Evolutionary conservation across 2,797 vertebrate genomes (phyloP), one percentile per base, ranked within the genome.

Genomic region (Oreochromis mossambicus): DNA sequence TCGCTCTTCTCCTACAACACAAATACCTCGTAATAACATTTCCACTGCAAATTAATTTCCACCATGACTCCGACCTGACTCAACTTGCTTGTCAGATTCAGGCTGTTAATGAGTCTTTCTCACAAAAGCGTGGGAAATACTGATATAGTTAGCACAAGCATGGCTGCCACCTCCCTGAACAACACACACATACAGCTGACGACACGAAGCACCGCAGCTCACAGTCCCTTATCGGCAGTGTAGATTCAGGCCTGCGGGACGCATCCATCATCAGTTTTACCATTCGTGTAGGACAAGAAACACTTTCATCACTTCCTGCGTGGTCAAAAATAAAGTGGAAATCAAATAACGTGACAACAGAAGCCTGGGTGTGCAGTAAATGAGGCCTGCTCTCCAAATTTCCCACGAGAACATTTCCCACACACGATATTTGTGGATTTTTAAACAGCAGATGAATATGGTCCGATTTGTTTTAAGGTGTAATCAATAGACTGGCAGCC

Each of bases 11-110:
- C n/a, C 54, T 38, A 9, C 1, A 61, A 9, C 38, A 29, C 68
- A n/a, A 7, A 43, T 14, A 61, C 17, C 21, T 36, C 41, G 6
- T 54, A 24, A 54, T 43, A 61, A 73, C 78, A 6, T 24, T 91
- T 89, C 79, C 88, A 79, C 77, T 82, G 91, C 58, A 92, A 93
- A 94, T 93, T 90, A 89, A 93, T 92, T 92, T 92, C 83, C 83
- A 84, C 75, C 88, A 61, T 36, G 56, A 81, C 82, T 91, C 46
- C 78, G 19, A 89, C 92, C 87, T 90, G 92, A 93, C 91, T 92
- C 78, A 79, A 84, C 93, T 91, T 87, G 90, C 89, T 93, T 88
- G 91, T 89, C 90, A 86, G 86, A 66, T 54, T 77, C 5, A 26
- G 19, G 75, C 81, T 63, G 89, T 85, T 92, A 93, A 93, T 88